Percentiles rank a stretch among this genome's conserved stretches.
Evolutionary conservation across 2,113 vertebrate genomes (phyloP).

Genomic region (Tylochromis polylepis): DNA sequence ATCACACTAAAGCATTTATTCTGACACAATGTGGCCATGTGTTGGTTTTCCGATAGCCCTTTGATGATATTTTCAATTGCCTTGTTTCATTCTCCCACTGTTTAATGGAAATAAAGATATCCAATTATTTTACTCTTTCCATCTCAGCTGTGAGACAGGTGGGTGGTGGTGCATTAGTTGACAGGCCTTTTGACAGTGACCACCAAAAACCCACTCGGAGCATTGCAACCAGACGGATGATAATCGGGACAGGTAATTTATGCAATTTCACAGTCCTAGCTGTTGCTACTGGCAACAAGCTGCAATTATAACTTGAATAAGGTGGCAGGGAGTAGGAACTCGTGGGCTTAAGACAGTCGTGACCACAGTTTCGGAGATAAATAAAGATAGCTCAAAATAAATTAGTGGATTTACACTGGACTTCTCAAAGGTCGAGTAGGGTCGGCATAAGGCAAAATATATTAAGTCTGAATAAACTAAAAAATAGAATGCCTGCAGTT

Average conservation of each 20-base stretch:
- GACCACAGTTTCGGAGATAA: slow-evolving; percentile 21
- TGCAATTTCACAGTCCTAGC: slow-evolving; percentile 62
- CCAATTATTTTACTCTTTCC: slow-evolving; percentile 45
- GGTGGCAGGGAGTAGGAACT: slow-evolving; percentile 21
- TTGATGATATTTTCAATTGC: slow-evolving; percentile 39
- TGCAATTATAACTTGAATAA: slow-evolving; percentile 58
- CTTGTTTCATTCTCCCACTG: slow-evolving; percentile 23
- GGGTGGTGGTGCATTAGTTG: slow-evolving; percentile 42
- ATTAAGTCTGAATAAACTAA: neutral
- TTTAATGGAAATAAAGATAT: slow-evolving; percentile 55
- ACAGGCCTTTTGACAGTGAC: slow-evolving; percentile 47
- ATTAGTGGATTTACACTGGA: neutral
- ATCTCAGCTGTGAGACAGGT: slow-evolving; percentile 34
- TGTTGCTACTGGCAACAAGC: slow-evolving; percentile 74
- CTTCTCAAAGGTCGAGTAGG: neutral
- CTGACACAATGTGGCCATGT: slow-evolving; percentile 5
- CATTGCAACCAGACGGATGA: slow-evolving; percentile 47
- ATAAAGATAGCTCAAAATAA: slow-evolving; percentile 5
- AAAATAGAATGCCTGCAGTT: neutral
- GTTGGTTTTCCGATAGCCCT: slow-evolving; percentile 36
- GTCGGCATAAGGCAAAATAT: neutral
- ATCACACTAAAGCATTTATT: slow-evolving; percentile 36
- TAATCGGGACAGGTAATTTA: slow-evolving; percentile 72
- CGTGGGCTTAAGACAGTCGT: slow-evolving; percentile 23
- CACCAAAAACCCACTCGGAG: slow-evolving; percentile 3